Evolutionary conservation across 2,888 invertebrate genomes (phyloP), one percentile per base, ranked within the genome.

Genomic region (Deilephila elpenor): DNA sequence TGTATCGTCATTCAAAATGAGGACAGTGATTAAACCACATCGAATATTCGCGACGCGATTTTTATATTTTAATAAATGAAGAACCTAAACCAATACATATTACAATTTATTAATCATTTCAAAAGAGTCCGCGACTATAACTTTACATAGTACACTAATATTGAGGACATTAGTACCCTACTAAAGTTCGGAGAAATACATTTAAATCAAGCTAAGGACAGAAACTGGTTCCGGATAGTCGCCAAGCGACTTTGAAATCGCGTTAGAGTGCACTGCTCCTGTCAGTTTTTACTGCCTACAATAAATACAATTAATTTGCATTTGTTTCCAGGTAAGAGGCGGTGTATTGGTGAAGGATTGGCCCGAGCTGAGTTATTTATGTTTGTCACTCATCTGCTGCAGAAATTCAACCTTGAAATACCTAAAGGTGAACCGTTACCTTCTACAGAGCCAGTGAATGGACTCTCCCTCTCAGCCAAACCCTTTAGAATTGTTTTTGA

Each of bases 291-390:
- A 20, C 19, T 5, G 25, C 29, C 6, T n/a, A 14, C 25, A 25
- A 37, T 37, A 5, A 34, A 17, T 64, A 20, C 7, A 37, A n/a
- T 2, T 34, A 20, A 25, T 32, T 51, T 11, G 11, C 32, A 14
- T 51, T 75, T 77, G 44, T 76, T 87, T 75, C 90, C 95, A 88
- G 98, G 98, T 11, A 96, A 95, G 84, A 96, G 97, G 85, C 96
- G 97, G 74, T 98, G 98, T 84, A 96, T 98, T 92, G 98, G 98
- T 7, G 98, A 98, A 90, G 95, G 96, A 0, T 88, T 98, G 77
- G 96, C 95, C 0, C 96, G 96, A 75, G 96, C 97, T 62, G 97
- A 97, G 84, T 90, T 98, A 70, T 98, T 98, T 84, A 89, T 98
- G 80, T 96, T 98, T 82, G 93, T 96, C n/a, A 96, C 97, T 1